These are phyloP conservation scores for Scrobipalpa atriplicella DNA, from an alignment of 2,888 invertebrate genomes.

Conservation along the genomic window DNA sequence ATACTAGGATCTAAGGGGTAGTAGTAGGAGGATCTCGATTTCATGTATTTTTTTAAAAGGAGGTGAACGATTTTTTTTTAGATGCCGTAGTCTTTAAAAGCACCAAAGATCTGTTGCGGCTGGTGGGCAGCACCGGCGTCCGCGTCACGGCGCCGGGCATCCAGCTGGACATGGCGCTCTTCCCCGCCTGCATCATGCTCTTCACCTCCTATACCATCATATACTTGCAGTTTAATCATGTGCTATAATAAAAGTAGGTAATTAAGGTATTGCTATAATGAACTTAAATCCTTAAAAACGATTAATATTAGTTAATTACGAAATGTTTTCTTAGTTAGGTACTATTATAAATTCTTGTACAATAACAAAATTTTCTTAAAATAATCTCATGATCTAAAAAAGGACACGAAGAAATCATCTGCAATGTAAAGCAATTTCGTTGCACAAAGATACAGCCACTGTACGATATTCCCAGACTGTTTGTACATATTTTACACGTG, in stretches of 20 bases:
- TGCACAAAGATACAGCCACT: not conserved
- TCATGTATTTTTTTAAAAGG: too few relatives aligned
- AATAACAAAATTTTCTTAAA: too few relatives aligned
- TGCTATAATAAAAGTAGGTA: not conserved
- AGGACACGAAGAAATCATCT: too few relatives aligned
- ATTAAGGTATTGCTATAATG: too few relatives aligned
- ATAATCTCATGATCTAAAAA: too few relatives aligned
- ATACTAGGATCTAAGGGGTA: too few relatives aligned
- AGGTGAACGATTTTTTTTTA: not conserved
- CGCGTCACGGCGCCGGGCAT: constrained; percentile 38
- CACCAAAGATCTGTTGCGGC: constrained; percentile 35
- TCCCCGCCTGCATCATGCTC: constrained; percentile 41
- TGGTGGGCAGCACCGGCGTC: constrained; percentile 43
- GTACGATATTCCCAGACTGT: constrained; percentile 4
- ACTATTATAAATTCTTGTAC: too few relatives aligned
- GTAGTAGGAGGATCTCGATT: too few relatives aligned
- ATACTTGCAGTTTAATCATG: constrained; percentile 42
- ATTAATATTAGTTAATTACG: too few relatives aligned
- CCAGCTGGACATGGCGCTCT: constrained; percentile 53
- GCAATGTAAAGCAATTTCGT: too few relatives aligned
- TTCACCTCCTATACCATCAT: constrained; percentile 43
- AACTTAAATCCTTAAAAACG: too few relatives aligned
- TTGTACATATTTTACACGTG: constrained; percentile 11
- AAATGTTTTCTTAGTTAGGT: too few relatives aligned
- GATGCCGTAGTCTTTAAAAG: constrained; percentile 22